Evolutionary conservation across 2,888 invertebrate species (phyloP).

Genomic region (Cecidostiba fungosa): DNA sequence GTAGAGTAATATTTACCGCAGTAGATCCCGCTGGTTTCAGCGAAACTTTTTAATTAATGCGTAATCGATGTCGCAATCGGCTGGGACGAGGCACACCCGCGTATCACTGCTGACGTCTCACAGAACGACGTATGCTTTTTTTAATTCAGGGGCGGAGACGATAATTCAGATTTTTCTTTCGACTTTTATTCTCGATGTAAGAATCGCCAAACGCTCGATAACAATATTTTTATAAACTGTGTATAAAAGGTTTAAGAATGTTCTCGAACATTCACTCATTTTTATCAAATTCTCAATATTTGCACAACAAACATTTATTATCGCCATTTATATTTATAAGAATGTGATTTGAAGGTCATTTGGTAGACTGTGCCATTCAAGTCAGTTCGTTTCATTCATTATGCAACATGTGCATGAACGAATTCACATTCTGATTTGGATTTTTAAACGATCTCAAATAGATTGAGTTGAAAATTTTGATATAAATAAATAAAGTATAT

Average conservation of each 20-base stretch:
- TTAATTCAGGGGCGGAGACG: background rate
- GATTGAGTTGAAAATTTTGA: too few relatives aligned
- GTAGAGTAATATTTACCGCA: background rate
- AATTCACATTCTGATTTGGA: background rate
- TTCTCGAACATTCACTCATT: too few relatives aligned
- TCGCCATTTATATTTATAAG: background rate
- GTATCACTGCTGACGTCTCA: background rate
- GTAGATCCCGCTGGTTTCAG: background rate
- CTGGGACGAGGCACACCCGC: background rate
- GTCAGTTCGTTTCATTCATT: background rate
- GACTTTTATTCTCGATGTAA: background rate
- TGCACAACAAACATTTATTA: background rate
- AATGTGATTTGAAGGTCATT: too few relatives aligned
- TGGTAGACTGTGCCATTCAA: too few relatives aligned
- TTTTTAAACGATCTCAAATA: too few relatives aligned
- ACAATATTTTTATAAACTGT: background rate
- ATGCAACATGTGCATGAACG: background rate
- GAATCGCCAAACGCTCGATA: background rate
- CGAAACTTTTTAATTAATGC: conserved; percentile 16
- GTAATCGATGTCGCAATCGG: conserved; percentile 4
- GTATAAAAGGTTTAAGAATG: background rate
- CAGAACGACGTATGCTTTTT: background rate
- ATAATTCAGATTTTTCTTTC: background rate
- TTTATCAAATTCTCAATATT: background rate
- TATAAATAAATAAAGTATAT: too few relatives aligned